phyloP scores from a whole-genome alignment of 2,888 invertebrate genomes.

The Machimus atricapillus region DNA sequence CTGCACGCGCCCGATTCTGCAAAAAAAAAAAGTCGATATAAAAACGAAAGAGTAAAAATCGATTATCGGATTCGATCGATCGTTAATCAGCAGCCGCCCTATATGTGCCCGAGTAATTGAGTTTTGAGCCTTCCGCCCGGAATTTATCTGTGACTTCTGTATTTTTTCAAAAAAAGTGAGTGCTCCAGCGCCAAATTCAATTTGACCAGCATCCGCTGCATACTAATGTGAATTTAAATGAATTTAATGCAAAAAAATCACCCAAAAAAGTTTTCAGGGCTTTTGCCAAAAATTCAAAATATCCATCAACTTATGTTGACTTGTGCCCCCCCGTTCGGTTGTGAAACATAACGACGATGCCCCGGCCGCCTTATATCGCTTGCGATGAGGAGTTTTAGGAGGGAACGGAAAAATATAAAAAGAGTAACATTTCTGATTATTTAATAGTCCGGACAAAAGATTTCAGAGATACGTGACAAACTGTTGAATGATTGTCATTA shows the following conservation, averaged over 20 bases:
- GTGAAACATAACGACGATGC: not conserved
- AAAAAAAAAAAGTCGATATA: not conserved
- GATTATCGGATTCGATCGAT: not conserved
- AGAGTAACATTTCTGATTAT: not conserved
- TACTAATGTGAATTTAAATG: slow-evolving; percentile 8
- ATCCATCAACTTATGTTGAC: not conserved
- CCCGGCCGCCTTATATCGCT: not conserved
- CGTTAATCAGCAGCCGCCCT: not conserved
- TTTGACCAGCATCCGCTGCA: not conserved
- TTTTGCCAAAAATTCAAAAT: not conserved
- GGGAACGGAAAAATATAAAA: not conserved
- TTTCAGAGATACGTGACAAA: slow-evolving; percentile 4
- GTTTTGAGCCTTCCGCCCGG: not conserved
- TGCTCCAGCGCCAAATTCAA: not conserved
- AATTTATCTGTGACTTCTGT: not conserved
- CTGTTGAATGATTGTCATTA: not conserved
- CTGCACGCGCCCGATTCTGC: not conserved
- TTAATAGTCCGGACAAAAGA: not conserved
- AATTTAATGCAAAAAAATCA: not conserved
- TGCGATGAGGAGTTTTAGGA: not conserved
- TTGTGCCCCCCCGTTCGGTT: not conserved
- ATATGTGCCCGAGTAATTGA: not conserved
- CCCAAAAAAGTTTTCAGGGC: not conserved
- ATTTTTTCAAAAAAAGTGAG: not conserved
- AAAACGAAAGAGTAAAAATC: not conserved